phyloP scores from a whole-genome alignment of 2,113 vertebrate species.

The Chaetodon auriga region DNA sequence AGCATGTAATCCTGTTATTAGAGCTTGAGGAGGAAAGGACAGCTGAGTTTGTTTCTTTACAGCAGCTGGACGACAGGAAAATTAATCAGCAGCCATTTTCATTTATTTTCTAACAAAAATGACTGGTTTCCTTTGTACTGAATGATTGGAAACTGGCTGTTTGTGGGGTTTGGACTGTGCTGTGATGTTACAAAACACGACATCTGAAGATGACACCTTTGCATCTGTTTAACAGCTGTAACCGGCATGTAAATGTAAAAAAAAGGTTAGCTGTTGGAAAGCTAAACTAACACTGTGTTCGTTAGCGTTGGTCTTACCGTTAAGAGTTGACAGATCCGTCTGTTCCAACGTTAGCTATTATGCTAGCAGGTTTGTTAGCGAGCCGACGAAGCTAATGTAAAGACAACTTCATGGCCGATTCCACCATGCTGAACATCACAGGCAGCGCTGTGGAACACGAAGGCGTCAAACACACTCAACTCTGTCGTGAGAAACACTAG shows the following conservation, averaged over 20 bases:
- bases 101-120: not conserved
- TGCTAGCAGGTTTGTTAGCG: constrained; percentile 47
- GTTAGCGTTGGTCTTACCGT: not conserved
- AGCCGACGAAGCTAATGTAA: not conserved
- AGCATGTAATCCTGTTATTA: not conserved
- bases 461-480: not conserved
- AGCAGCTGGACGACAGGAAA: not conserved
- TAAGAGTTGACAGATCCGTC: constrained; percentile 2
- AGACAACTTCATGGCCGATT: not conserved
- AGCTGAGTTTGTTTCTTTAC: not conserved
- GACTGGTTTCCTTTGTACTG: no score
- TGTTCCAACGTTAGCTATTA: not conserved
- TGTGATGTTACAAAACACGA: not conserved
- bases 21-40: not conserved
- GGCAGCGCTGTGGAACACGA: accelerated
- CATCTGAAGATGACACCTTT: not conserved
- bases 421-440: not conserved
- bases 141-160: not conserved
- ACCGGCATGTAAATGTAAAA: not conserved
- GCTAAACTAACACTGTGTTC: not conserved
- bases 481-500: accelerated
- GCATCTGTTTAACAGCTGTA: not conserved
- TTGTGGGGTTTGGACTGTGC: not conserved
- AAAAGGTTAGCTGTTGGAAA: no score
- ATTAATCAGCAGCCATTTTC: not conserved